Base-by-base conservation (phyloP, 2,888 invertebrate genomes). In the Amphipyra berbera region DNA sequence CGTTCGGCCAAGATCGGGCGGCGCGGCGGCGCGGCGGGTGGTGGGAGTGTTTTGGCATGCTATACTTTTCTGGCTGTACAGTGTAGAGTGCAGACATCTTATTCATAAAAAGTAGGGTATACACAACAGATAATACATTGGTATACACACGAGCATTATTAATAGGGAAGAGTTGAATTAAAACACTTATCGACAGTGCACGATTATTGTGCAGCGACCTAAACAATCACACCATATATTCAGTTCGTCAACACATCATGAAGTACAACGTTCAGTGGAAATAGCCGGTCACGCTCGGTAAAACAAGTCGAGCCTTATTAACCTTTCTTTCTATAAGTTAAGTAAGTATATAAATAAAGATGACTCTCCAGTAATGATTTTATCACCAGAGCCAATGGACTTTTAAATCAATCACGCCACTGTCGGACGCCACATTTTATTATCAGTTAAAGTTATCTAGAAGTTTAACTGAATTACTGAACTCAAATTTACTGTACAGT, bases 1-100 rank as follows among this genome's bases (percentile, higher is more conserved):
- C 58, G 84, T 77, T 94, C 94, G 94, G 89, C 59, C 62, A 70
- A 49, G 69, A 82, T 91, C 92, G 92, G 81, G 95, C 94, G 84
- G 89, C 21, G 78, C 96, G n/a, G 96, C 63, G 69, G 66, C 47
- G 53, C 68, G 74, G 64, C 49, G 47, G 57, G 73, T 63, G 60
- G 76, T 71, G 76, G 77, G 81, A 78, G 73, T 81, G 79, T 80
- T 83, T 81, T 84, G 79, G 79, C 74, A 70, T 68, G 61, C 64
- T 71, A 61, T 68, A 72, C 65, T 48, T 64, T 64, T 72, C 58
- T 78, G 56, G 61, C 41, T 65, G 42, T 55, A 68, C 37, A 37
- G 33, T 33, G 33, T 27, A 21, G 2, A 21, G 1, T 21, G 13
- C 14, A 30, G 13, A 54, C 27, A 42, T 8, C 46, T 30, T 45